A percentile compares a stretch with the other conserved stretches of the same genome.
These are phyloP conservation scores for Bucco capensis DNA, from an alignment of 2,113 vertebrate genomes.

Conservation along the genomic window DNA sequence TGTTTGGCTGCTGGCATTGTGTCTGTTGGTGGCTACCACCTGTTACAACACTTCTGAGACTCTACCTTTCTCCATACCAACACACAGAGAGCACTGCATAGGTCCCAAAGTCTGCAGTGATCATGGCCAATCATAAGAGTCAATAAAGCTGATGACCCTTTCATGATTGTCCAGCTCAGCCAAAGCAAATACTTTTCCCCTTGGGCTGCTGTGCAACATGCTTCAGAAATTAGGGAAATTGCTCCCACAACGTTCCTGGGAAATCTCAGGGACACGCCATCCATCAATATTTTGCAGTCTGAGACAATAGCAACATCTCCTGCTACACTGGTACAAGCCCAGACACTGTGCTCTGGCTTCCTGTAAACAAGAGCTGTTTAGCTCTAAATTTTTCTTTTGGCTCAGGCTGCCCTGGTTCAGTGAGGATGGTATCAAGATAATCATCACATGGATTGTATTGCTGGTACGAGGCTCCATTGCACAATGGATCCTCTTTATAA, in stretches of 20 bases:
- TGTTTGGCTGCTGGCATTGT: not conserved
- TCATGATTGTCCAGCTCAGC: not conserved
- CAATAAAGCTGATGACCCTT: constrained; percentile 21
- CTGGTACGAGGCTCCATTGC: not conserved
- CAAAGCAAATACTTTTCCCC: constrained; percentile 3
- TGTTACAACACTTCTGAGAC: not conserved
- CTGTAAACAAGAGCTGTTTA: constrained; percentile 65
- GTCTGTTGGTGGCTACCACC: not conserved
- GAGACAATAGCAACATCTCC: constrained; percentile 54
- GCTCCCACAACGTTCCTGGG: not conserved
- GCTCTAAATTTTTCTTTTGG: constrained; percentile 39
- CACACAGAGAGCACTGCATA: not conserved
- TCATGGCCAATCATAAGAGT: not conserved
- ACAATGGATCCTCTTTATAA: constrained; percentile 37
- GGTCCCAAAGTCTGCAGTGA: not conserved
- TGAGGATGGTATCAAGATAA: constrained; percentile 36
- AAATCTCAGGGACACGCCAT: constrained; percentile 46
- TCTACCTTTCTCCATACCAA: not conserved
- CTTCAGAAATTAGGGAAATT: not conserved
- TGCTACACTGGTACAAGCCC: constrained; percentile 57
- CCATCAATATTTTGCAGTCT: constrained; percentile 20
- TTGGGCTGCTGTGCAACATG: not conserved
- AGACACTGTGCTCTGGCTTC: constrained; percentile 42
- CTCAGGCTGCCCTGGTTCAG: constrained; percentile 25
- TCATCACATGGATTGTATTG: constrained; percentile 18